Percentiles rank a stretch among this genome's conserved stretches.
These are phyloP conservation scores for Muraenolepis orangiensis DNA, from an alignment of 2,797 vertebrate genomes.

Conservation along the genomic window DNA sequence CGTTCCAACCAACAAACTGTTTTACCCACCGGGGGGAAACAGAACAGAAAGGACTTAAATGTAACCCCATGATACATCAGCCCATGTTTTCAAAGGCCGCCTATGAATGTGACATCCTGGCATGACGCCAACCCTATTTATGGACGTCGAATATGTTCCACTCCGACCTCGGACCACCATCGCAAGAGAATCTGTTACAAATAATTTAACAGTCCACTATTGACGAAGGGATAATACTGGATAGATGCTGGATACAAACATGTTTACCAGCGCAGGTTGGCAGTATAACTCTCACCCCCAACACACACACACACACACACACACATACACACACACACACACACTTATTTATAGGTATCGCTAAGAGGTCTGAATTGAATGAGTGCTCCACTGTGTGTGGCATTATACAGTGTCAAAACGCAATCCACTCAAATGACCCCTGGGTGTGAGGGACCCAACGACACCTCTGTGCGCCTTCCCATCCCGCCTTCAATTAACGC, in stretches of 20 bases:
- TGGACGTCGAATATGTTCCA: not conserved
- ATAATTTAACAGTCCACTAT: not conserved
- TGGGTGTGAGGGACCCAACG: slow-evolving; percentile 47
- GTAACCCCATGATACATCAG: no score
- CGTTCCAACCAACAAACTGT: not conserved
- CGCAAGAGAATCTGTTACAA: not conserved
- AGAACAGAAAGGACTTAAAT: not conserved
- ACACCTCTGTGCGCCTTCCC: slow-evolving; percentile 24
- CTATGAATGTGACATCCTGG: not conserved
- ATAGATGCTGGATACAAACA: not conserved
- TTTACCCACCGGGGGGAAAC: not conserved
- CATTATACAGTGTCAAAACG: slow-evolving; percentile 37
- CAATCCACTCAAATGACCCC: slow-evolving; percentile 44
- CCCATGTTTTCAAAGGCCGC: not conserved
- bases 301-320: not conserved
- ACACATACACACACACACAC: not conserved
- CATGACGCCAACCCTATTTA: not conserved
- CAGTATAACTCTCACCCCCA: not conserved
- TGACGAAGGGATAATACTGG: no score
- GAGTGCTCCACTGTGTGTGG: slow-evolving; percentile 43
- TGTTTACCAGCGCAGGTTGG: not conserved
- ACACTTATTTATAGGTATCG: not conserved
- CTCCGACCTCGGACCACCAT: not conserved
- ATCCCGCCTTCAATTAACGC: slow-evolving; percentile 55
- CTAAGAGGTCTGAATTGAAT: slow-evolving; percentile 17